These are phyloP conservation scores for Lagorchestes hirsutus DNA, from an alignment of 2,797 vertebrate species.

Conservation along the genomic window DNA sequence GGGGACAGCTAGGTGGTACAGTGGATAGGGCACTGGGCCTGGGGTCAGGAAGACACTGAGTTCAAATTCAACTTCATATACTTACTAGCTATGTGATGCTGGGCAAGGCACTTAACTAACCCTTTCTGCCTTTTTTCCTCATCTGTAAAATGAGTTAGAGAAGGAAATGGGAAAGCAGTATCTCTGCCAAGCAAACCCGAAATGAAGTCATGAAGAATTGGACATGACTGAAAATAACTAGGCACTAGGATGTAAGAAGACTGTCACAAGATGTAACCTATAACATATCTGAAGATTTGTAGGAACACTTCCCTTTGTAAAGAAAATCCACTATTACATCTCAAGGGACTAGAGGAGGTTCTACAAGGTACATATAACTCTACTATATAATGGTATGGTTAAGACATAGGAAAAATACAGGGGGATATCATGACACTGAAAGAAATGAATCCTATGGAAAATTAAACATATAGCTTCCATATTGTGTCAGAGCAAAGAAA, in stretches of 20 bases:
- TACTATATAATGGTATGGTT: constrained; percentile 11
- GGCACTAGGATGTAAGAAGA: not conserved
- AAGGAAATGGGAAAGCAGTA: too few relatives aligned
- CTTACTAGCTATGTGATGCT: too few relatives aligned
- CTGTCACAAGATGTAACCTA: not conserved
- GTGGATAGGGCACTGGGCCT: too few relatives aligned
- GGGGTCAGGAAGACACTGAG: not conserved
- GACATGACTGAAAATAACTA: not conserved
- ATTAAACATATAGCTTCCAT: not conserved
- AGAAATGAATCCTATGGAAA: constrained; percentile 5
- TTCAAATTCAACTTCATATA: not conserved
- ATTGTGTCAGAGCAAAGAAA: not conserved
- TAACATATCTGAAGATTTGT: not conserved
- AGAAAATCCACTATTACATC: not conserved
- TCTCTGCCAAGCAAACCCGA: not conserved
- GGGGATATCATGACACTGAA: not conserved
- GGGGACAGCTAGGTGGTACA: not conserved
- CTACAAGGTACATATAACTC: constrained; percentile 35
- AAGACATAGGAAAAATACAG: constrained; percentile 10
- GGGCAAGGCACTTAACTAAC: not conserved
- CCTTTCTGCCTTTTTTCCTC: not conserved
- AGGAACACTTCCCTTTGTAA: not conserved
- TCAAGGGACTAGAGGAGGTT: constrained; percentile 24
- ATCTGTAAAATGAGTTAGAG: not conserved
- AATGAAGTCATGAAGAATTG: not conserved